These are phyloP conservation scores for Catostylus mosaicus DNA, from an alignment of 30 jellyfish, hydroid and myxozoan species.

Conservation along the genomic window DNA sequence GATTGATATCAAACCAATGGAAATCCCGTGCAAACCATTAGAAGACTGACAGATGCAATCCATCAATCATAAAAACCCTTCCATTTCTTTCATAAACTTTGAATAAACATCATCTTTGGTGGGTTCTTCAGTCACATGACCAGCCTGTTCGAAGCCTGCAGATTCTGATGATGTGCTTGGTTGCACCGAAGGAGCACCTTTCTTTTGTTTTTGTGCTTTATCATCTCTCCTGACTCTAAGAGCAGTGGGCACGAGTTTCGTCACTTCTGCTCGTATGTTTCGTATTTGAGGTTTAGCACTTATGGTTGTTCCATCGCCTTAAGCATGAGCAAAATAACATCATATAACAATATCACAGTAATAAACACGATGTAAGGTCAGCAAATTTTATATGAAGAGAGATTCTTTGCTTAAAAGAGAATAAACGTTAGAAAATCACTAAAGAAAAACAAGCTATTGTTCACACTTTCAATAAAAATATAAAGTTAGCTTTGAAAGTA, in stretches of 20 bases:
- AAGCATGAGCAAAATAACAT: too few species aligned
- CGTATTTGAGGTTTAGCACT: conserved; percentile 98
- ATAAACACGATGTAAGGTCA: too few species aligned
- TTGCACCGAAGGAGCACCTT: background rate
- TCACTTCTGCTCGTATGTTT: conserved; percentile 97
- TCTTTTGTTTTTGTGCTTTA: conserved; percentile 23
- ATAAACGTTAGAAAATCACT: too few species aligned
- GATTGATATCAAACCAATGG: too few species aligned
- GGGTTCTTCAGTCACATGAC: conserved; percentile 70
- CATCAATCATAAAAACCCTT: conserved; percentile 68
- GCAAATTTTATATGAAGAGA: too few species aligned
- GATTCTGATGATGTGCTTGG: conserved; percentile 7
- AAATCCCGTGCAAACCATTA: too few species aligned
- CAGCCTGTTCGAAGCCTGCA: background rate
- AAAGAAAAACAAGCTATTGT: too few species aligned
- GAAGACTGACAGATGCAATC: too few species aligned
- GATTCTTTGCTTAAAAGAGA: too few species aligned
- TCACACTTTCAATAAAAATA: too few species aligned
- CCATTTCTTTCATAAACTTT: conserved; percentile 93
- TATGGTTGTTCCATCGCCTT: conserved; percentile 81
- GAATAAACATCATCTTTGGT: conserved; percentile 94
- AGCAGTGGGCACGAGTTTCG: conserved; percentile 97
- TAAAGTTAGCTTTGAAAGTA: too few species aligned
- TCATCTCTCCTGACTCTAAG: conserved; percentile 83
- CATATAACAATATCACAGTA: too few species aligned